A percentile compares a stretch with the other conserved stretches of the same genome.
Evolutionary conservation across 1,140 invertebrate genomes (phyloP).

Genomic region (Euschistus heros): DNA sequence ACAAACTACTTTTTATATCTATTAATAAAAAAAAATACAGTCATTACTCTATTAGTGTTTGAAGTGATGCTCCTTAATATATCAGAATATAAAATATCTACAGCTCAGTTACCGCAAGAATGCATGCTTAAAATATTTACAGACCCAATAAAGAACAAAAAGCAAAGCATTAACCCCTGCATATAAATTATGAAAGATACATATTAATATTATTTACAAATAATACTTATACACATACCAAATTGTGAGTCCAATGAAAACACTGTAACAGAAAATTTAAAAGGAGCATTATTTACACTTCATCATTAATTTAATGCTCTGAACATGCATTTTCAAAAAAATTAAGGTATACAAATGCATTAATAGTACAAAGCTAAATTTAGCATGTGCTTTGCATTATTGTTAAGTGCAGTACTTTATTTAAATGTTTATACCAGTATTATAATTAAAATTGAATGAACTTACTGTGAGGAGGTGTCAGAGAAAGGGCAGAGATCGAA

Average conservation of each 20-base stretch:
- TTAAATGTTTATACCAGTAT: neutral
- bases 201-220: neutral
- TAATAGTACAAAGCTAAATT: neutral
- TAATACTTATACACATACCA: slow-evolving; percentile 34
- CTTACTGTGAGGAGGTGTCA: slow-evolving; percentile 68
- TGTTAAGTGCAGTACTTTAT: neutral
- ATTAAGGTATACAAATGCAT: neutral
- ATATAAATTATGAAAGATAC: too few relatives aligned
- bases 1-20: too few relatives aligned
- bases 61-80: too few relatives aligned
- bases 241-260: slow-evolving; percentile 59
- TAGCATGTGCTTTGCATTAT: slow-evolving; percentile 14
- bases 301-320: neutral
- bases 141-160: too few relatives aligned
- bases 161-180: too few relatives aligned
- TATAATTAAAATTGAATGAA: slow-evolving; percentile 31
- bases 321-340: neutral
- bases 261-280: slow-evolving; percentile 44
- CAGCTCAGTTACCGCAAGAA: too few relatives aligned
- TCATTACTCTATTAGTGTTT: too few relatives aligned
- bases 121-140: too few relatives aligned
- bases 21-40: too few relatives aligned
- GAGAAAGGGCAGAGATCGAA: slow-evolving; percentile 56
- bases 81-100: too few relatives aligned
- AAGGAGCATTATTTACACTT: slow-evolving; percentile 13